Base-by-base conservation (phyloP, 2,113 vertebrate genomes). In the Prietella phreatophila region DNA sequence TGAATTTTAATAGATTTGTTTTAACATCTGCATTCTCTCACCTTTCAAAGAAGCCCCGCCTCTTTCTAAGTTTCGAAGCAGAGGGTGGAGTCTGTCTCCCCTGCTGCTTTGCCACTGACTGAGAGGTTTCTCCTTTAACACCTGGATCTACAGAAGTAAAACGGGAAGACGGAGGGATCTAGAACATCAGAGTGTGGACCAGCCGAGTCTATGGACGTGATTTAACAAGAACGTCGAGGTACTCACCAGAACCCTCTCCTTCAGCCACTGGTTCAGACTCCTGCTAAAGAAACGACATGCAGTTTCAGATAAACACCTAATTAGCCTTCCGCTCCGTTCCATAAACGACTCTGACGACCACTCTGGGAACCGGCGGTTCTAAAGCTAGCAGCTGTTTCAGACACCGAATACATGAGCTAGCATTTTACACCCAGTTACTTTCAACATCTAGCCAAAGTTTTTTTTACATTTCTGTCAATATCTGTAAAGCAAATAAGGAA, bases 11-110 rank as follows among this genome's bases (percentile, higher is more conserved):
- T 36, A 8, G 30, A 1, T 6, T 33, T 17, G 3, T n/a, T 39
- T 42, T 81, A 3, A 33, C 9, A 22, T 42, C 9, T 56, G 1
- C 36, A 4, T 30, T 11, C 4, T 75, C 87, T 93, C 92, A 98
- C 97, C 97, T 98, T 92, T 99, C 97, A 55, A 97, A 95, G 95
- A 99, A 97, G 50, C 97, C 97, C 84, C 97, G 94, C 89, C 95
- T 97, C 93, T 96, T 99, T 83, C 93, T 94, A 82, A 89, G 88
- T 88, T 95, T 96, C 2, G 93, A 86, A 84, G 86, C 53, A 89
- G 94, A 42, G 39, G 80, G 1, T 0, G 88, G 81, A 30, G 50
- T 82, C 86, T 90, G 93, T 88, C 95, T 96, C 0, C 94, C 95
- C 27, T 94, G 96, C 61, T 94, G 90, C 82, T 95, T 96, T 85